Percentiles rank a stretch among this genome's conserved stretches.
Conservation (phyloP, 2,888 invertebrate species). For the Caenorhabditis plicata region DNA sequence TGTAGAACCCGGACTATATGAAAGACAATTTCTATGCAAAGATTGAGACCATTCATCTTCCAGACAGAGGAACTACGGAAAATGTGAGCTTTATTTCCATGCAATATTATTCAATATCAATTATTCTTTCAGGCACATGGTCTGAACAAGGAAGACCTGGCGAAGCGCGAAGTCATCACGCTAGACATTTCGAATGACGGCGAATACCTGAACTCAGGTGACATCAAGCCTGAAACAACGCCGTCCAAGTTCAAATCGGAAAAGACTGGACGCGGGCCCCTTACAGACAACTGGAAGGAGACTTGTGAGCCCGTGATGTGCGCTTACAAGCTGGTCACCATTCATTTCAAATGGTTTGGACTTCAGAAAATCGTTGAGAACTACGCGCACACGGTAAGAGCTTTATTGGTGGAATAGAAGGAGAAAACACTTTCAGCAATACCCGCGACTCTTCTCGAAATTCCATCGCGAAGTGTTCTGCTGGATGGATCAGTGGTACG, state of each 20-base stretch:
- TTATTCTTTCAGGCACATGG: slow-evolving; percentile 79
- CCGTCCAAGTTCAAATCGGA: slow-evolving; percentile 83
- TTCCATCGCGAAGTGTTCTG: slow-evolving; percentile 99
- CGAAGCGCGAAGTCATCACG: slow-evolving; percentile 78
- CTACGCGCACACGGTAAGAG: slow-evolving; percentile 57
- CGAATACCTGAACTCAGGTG: slow-evolving; percentile 67
- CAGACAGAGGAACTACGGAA: slow-evolving; percentile 72
- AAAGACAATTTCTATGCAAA: slow-evolving; percentile 89
- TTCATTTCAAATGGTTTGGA: slow-evolving; percentile 98
- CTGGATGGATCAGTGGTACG: slow-evolving; percentile 97
- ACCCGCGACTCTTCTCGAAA: slow-evolving; percentile 84
- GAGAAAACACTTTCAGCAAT: slow-evolving; percentile 54
- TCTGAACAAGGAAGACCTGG: slow-evolving; percentile 83
- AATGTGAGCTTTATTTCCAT: too few relatives aligned
- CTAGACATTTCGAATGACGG: slow-evolving; percentile 93
- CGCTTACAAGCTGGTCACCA: slow-evolving; percentile 93
- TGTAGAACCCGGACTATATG: slow-evolving; percentile 75
- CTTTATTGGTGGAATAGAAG: background rate
- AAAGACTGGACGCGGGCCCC: slow-evolving; percentile 93
- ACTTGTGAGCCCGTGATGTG: slow-evolving; percentile 78
- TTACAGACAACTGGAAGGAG: slow-evolving; percentile 67
- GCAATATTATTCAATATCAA: too few relatives aligned
- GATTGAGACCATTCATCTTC: slow-evolving; percentile 91
- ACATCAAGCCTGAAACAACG: slow-evolving; percentile 86
- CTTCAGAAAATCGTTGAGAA: slow-evolving; percentile 85